Base-by-base conservation (phyloP, 1,140 invertebrate species). In the Drosophila pseudoobscura region DNA sequence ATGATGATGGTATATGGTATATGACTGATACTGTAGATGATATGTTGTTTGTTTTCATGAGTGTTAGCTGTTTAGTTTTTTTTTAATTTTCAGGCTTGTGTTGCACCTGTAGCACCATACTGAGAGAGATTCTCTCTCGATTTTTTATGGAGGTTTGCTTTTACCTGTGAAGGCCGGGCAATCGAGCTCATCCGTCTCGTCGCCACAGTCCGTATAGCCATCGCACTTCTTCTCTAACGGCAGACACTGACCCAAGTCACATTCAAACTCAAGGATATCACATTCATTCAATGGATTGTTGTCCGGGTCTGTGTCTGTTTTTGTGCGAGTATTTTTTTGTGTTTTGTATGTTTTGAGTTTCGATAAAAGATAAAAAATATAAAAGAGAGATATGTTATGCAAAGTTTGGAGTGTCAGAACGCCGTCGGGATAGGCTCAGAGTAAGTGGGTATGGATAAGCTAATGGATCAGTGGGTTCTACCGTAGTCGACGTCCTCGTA, bases 111-210 rank as follows among this genome's bases (percentile, higher is more conserved):
- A 39, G 11, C 35, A 39, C 35, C 35, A 39, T 3, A 39, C 35
- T 39, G 2, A 35, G 31, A 11, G 9, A 35, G 8, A 35, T 8
- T 52, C 39, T 60, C 43, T 63, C 29, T 31, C 8, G 9, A 1
- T 13, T 13, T 39, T 39, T 35, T 35, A 3, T 35, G 31, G 9
- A 35, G 46, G 41, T 15, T 45, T 20, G 47, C 64, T 51, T 76
- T 70, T 89, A 91, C 90, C 90, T 91, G 89, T 78, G 11, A 87
- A 80, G 35, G 71, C 53, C 47, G 91, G 69, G 83, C 94, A 95
- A 75, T 93, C 89, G 44, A 92, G 89, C 92, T 97, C 96, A 91
- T 97, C 96, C 91, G 94, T 95, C 35, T 93, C 93, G 91, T 95
- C 94, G 41, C 93, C 91, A 92, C 96, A 97, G 92, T 97, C 96